Evolutionary conservation across 2,113 vertebrate species (phyloP), one percentile per base, ranked within the genome.

Genomic region (Nothocercus julius): DNA sequence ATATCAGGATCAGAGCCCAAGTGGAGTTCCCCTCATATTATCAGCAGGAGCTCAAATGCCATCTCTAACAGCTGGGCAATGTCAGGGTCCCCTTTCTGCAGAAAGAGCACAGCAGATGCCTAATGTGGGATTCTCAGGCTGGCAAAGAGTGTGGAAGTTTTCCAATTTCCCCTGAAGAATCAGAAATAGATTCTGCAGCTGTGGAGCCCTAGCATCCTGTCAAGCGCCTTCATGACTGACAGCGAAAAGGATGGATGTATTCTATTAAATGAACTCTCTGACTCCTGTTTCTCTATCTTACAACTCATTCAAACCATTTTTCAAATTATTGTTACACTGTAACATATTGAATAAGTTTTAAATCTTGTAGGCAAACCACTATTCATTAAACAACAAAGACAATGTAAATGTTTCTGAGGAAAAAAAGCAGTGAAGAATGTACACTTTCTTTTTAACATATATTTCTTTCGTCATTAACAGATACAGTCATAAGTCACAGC

Each of bases 101-200:
- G 82, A 90, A 58, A 54, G 82, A 63, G 54, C 59, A 59, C 53
- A 88, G 67, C 84, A 86, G 61, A 73, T 94, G 62, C 91, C 87
- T 96, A 87, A 85, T 44, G 42, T 62, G 56, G 70, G 84, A 81
- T 85, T 73, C 77, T 88, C 66, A n/a, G 82, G 32, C 78, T 93
- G 30, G 89, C 20, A 76, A 30, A 56, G 19, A 82, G 15, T 20
- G 53, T 96, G 94, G 73, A 97, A 93, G 93, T 93, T 87, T 96
- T 95, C 77, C 81, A 84, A 53, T 93, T 92, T 93, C 64, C 75
- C 87, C 66, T 44, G 68, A 93, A 97, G 86, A 53, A 79, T 92
- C 92, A 90, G 73, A 96, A 96, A 96, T 82, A 87, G 82, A 74
- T 81, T 96, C 64, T 72, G 61, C 66, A 95, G 75, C 94, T 82